Base-by-base conservation (phyloP, 2,888 invertebrate species). In the Morpho achilles region DNA sequence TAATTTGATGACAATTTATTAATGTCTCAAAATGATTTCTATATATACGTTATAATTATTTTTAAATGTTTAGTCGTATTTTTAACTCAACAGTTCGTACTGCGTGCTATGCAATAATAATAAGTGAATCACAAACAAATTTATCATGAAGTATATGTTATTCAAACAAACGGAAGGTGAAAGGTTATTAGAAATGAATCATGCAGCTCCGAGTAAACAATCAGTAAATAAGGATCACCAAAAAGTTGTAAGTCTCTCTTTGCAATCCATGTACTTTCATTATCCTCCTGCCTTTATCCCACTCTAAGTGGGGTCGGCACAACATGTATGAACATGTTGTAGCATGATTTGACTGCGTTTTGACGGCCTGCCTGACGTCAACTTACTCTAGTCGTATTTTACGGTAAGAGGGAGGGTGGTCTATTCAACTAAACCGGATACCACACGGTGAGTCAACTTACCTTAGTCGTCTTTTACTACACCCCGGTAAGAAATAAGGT, bases 1-100 rank as follows among this genome's bases (percentile, higher is more conserved):
- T 75, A 71, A 75, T 73, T 67, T 62, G 61, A 67, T 69, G 65
- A 65, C 74, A 68, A 79, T 82, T 79, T 76, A 79, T 77, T 79
- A 79, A 79, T 80, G 72, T 70, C 69, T 72, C 67, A 59, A 66
- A 69, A 74, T 64, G 65, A 68, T 67, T 65, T 67, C 66, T 80
- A 79, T 83, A 82, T 75, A 84, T 74, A 77, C 67, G 68, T 71
- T 63, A 66, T 70, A 55, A 68, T 67, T 62, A 62, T 64, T 69
- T 65, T 52, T 58, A 10, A 56, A 60, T 65, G 63, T 55, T 72
- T 73, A 79, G 80, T 80, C 59, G 58, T 55, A 57, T 61, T 56
- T 55, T 39, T 53, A 60, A 58, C 45, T 51, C 9, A 46, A 43
- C n/a, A 10, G 41, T 40, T 50, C 45, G 42, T 43, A 23, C 7